These are phyloP conservation scores for Phrynocephalus vlangalii DNA, from an alignment of 2,797 vertebrate genomes.

Conservation along the genomic window DNA sequence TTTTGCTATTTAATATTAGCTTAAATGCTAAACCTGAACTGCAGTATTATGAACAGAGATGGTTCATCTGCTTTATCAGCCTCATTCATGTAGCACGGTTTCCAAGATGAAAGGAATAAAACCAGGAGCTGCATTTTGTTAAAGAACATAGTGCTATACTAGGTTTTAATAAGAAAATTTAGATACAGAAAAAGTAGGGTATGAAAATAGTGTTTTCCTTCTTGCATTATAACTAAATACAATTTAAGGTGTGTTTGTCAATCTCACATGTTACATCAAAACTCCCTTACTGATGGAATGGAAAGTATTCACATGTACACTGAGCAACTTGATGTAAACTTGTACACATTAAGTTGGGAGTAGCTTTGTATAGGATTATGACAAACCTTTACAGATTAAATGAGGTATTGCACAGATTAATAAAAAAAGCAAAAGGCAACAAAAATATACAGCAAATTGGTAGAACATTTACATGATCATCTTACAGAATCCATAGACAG, in stretches of 20 bases:
- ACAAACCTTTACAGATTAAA: constrained; percentile 93
- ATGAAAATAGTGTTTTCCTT: constrained; percentile 96
- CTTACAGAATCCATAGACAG: constrained; percentile 90
- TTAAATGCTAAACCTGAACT: constrained; percentile 68
- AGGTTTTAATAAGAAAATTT: constrained; percentile 90
- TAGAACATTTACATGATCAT: constrained; percentile 95
- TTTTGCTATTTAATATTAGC: constrained; percentile 54
- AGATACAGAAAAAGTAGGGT: constrained; percentile 92
- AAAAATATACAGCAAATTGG: constrained; percentile 97
- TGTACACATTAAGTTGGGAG: constrained; percentile 85
- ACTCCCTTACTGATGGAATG: constrained; percentile 82
- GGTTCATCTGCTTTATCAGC: constrained; percentile 87
- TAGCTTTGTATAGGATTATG: constrained; percentile 81
- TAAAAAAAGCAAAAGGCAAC: constrained; percentile 91
- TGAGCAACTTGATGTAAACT: constrained; percentile 83
- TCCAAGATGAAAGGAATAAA: constrained; percentile 83
- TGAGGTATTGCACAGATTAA: constrained; percentile 99
- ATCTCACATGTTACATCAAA: constrained; percentile 82
- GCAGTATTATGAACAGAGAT: constrained; percentile 78
- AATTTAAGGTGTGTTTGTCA: constrained; percentile 88
- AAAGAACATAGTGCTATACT: constrained; percentile 88
- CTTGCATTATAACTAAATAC: constrained; percentile 87
- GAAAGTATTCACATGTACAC: constrained; percentile 83
- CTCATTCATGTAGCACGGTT: constrained; percentile 84
- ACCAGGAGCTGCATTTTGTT: constrained; percentile 82